Conservation (phyloP, 2,888 invertebrate species). For the Thera obeliscata region DNA sequence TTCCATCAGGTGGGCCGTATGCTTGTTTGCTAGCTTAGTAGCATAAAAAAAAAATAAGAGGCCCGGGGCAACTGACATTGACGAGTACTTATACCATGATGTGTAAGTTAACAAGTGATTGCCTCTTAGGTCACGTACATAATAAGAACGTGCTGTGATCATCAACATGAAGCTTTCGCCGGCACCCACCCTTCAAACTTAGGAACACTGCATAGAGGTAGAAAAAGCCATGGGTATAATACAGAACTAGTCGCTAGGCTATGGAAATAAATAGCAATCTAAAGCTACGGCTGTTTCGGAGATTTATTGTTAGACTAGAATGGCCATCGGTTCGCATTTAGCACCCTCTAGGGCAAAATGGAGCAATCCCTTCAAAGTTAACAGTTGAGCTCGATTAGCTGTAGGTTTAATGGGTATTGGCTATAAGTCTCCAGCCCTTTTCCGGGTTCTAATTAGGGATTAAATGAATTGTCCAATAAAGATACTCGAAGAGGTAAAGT, state of each 20-base stretch:
- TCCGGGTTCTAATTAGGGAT: constrained; percentile 45
- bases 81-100: too few species aligned
- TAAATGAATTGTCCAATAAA: constrained; percentile 41
- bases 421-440: constrained; percentile 45
- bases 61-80: too few species aligned
- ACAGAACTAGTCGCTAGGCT: background rate
- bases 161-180: too few species aligned
- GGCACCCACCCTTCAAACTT: too few species aligned
- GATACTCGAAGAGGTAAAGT: constrained; percentile 24
- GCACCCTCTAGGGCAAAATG: constrained; percentile 62
- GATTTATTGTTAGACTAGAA: constrained; percentile 69
- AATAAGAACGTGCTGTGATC: too few species aligned
- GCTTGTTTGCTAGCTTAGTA: too few species aligned
- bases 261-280: constrained; percentile 35
- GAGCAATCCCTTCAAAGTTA: constrained; percentile 47
- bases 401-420: constrained; percentile 52
- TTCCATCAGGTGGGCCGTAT: too few species aligned
- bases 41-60: too few species aligned
- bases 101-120: too few species aligned
- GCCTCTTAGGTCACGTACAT: too few species aligned
- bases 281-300: constrained; percentile 63
- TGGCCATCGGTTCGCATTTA: constrained; percentile 70
- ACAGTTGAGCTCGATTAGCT: constrained; percentile 58
- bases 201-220: too few species aligned
- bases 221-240: background rate